phyloP scores from a whole-genome alignment of 2,797 vertebrate species.

The Gadopsis marmoratus region DNA sequence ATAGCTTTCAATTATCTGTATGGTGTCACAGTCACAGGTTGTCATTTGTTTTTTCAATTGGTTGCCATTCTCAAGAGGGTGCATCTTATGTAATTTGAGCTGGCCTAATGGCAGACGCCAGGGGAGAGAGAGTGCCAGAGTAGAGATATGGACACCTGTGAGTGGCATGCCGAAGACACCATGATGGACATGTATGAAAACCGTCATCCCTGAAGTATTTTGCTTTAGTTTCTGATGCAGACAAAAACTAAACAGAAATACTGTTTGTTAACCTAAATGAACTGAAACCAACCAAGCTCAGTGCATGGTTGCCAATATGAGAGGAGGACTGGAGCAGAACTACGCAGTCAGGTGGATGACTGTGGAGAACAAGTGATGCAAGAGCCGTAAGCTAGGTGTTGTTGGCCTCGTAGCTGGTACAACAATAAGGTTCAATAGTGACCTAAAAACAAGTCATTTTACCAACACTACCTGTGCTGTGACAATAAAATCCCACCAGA shows the following conservation, averaged over 20 bases:
- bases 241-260: neutral
- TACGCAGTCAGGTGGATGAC: neutral
- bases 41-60: neutral
- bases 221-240: neutral
- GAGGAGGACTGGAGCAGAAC: too few species aligned
- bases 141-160: too few species aligned
- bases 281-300: neutral
- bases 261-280: neutral
- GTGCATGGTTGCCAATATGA: neutral
- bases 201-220: neutral
- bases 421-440: too few species aligned
- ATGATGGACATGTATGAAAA: neutral
- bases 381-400: neutral
- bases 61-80: neutral
- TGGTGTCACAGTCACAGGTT: neutral
- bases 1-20: constrained; percentile 1
- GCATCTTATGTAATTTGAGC: neutral
- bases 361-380: neutral
- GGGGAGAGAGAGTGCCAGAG: too few species aligned
- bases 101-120: too few species aligned
- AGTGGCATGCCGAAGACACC: neutral
- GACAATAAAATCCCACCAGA: neutral
- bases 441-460: neutral
- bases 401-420: neutral
- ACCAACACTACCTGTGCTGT: neutral